A percentile compares a stretch with the other conserved stretches of the same genome.
Evolutionary conservation across 1,140 invertebrate genomes (phyloP).

Genomic region (Conus betulinus): DNA sequence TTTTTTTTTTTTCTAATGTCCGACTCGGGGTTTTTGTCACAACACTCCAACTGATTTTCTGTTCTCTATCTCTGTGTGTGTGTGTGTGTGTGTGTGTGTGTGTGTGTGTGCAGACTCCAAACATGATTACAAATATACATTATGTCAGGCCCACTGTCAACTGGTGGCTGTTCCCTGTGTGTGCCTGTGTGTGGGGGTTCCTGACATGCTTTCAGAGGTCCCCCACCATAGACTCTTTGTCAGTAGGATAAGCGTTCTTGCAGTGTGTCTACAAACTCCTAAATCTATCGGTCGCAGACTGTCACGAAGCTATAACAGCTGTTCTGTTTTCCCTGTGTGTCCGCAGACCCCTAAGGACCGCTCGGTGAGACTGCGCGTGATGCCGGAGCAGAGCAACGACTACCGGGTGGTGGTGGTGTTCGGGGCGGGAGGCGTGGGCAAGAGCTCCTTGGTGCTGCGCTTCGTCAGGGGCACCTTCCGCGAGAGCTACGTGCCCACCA

Average conservation of each 20-base stretch:
- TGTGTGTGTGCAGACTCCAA: no score
- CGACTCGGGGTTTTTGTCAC: no score
- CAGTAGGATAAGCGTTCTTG: background rate
- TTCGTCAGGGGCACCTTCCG: conserved; percentile 99
- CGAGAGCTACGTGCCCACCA: conserved; percentile 99
- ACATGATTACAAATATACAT: no score
- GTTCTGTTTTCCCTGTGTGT: conserved; percentile 22
- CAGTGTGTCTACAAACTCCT: background rate
- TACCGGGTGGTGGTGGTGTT: conserved; percentile 98
- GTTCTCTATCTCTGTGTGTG: no score
- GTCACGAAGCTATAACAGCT: background rate
- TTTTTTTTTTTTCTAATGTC: no score
- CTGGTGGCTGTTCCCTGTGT: no score
- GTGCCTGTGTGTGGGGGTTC: no score
- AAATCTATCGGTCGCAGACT: background rate
- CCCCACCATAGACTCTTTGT: background rate
- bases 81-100: no score
- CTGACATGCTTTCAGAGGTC: no score
- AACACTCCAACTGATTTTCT: no score
- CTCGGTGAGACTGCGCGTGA: conserved; percentile 71
- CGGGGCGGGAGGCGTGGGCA: conserved; percentile 83
- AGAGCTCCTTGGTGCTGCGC: conserved; percentile 95
- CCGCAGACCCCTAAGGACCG: conserved; percentile 70
- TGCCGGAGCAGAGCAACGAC: conserved; percentile 96
- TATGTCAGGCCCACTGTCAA: no score